Conservation (phyloP, 2,113 vertebrate genomes). For the Panthera uncia region DNA sequence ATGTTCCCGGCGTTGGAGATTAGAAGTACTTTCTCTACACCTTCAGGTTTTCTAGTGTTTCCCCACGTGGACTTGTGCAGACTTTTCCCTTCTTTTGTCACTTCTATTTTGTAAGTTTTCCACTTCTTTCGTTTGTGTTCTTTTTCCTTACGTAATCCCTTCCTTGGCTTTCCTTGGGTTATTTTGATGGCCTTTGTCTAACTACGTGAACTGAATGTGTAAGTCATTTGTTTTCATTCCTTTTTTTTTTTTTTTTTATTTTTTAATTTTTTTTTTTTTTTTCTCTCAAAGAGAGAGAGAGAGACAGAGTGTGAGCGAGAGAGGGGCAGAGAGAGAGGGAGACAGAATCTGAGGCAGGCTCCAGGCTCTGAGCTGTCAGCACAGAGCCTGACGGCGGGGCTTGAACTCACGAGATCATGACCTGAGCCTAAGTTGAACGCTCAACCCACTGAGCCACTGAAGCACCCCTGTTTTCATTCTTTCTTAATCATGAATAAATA, state of each 20-base stretch:
- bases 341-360: too few species aligned
- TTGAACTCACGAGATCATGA: too few species aligned
- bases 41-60: background rate
- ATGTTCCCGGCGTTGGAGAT: background rate
- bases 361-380: too few species aligned
- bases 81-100: background rate
- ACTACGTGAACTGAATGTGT: background rate
- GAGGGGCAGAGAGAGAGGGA: too few species aligned
- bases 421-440: too few species aligned
- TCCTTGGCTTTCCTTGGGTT: background rate
- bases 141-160: background rate
- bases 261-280: background rate
- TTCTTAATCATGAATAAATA: background rate
- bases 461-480: background rate
- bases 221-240: conserved; percentile 23
- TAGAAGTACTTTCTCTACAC: background rate
- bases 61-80: background rate
- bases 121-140: background rate
- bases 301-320: rapidly evolving
- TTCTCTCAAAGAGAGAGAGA: too few species aligned
- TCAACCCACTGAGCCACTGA: too few species aligned
- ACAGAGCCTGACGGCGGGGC: too few species aligned
- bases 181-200: background rate
- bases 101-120: background rate
- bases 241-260: background rate